These are phyloP conservation scores for Siderastrea siderea DNA, from an alignment of 92 coral and sea anemone species.

Conservation along the genomic window DNA sequence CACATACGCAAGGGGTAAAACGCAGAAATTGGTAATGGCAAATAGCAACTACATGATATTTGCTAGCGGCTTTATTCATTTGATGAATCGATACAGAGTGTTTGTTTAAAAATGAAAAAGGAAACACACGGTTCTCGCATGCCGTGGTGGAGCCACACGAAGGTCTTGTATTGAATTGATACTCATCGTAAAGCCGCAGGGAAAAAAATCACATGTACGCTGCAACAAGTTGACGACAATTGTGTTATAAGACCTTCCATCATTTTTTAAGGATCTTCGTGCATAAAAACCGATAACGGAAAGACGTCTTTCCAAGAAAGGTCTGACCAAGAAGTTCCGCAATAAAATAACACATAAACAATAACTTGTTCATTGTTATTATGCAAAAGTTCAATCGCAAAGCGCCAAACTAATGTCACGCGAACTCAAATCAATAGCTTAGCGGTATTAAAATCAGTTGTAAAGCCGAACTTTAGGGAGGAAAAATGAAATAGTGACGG, in stretches of 20 bases:
- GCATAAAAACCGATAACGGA: too few relatives aligned
- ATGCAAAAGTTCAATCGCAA: not conserved
- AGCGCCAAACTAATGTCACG: constrained; percentile 12
- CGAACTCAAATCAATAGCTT: constrained; percentile 1
- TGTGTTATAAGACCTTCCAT: too few relatives aligned
- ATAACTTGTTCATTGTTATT: not conserved
- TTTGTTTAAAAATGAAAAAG: not conserved
- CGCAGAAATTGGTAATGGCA: not conserved
- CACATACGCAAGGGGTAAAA: not conserved
- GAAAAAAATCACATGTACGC: not conserved
- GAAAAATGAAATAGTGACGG: not conserved
- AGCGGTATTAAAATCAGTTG: not conserved
- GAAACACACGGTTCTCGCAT: not conserved
- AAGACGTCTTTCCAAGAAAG: not conserved
- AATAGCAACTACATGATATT: not conserved
- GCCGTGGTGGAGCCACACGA: not conserved
- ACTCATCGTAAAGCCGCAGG: not conserved
- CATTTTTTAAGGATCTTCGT: too few relatives aligned
- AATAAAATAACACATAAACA: not conserved
- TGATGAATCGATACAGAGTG: not conserved
- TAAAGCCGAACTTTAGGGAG: not conserved
- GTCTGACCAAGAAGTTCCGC: not conserved
- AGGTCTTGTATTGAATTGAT: not conserved
- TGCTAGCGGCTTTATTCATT: not conserved
- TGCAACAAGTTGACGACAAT: not conserved